These are phyloP conservation scores for Aphidius colemani DNA, from an alignment of 2,888 invertebrate genomes.

Conservation along the genomic window DNA sequence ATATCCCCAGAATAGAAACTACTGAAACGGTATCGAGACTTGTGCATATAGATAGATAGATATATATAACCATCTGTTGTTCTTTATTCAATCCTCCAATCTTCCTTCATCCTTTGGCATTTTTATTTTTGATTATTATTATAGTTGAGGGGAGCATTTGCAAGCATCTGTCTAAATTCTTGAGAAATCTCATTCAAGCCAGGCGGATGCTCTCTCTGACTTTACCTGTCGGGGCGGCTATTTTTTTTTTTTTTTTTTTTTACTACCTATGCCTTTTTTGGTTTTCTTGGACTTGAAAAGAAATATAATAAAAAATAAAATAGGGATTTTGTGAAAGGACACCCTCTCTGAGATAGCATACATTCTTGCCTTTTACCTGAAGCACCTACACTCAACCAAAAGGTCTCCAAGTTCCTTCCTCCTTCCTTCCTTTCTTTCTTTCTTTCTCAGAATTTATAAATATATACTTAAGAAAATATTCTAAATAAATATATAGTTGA, in stretches of 20 bases:
- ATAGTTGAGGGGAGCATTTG: conserved; percentile 22
- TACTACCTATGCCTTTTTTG: background rate
- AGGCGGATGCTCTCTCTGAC: conserved; percentile 37
- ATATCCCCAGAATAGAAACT: background rate
- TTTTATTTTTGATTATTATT: conserved; percentile 22
- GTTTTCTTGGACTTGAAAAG: background rate
- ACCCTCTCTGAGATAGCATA: conserved; percentile 29
- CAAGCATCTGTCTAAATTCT: conserved; percentile 48
- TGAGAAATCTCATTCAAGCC: conserved; percentile 47
- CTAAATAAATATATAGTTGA: conserved; percentile 13
- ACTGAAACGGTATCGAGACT: conserved; percentile 23
- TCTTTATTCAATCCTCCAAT: conserved; percentile 6
- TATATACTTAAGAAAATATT: conserved; percentile 35
- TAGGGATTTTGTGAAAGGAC: conserved; percentile 14
- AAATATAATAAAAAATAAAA: no score
- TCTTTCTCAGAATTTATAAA: conserved; percentile 41
- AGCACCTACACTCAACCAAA: background rate
- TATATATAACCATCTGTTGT: conserved; percentile 21
- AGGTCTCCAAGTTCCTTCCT: conserved; percentile 27
- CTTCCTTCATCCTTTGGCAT: conserved; percentile 14
- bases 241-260: conserved; percentile 11
- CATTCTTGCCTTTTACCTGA: conserved; percentile 27
- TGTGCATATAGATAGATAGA: conserved; percentile 4
- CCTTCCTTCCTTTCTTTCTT: conserved; percentile 32
- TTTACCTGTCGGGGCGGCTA: conserved; percentile 43